Percentiles rank a stretch among this genome's conserved stretches.
These are phyloP conservation scores for Anhinga anhinga DNA, from an alignment of 2,113 vertebrate species.

Conservation along the genomic window DNA sequence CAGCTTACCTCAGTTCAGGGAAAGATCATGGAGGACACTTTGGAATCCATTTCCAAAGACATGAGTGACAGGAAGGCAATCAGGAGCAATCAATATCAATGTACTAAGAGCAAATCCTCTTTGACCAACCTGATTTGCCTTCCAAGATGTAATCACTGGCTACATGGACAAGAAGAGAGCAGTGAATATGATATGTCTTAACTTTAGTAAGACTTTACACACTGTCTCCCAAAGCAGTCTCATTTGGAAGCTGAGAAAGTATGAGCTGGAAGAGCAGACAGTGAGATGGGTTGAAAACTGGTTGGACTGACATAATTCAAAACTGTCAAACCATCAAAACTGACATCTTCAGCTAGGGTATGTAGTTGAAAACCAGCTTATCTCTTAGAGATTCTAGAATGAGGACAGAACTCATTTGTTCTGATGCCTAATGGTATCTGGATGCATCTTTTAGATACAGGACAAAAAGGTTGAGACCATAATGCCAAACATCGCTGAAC, in stretches of 20 bases:
- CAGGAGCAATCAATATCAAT: neutral
- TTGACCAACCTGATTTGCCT: neutral
- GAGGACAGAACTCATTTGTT: neutral
- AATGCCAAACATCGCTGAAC: neutral
- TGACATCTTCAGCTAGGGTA: neutral
- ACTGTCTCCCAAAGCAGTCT: neutral
- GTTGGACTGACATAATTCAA: neutral
- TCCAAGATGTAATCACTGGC: neutral
- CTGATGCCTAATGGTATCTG: neutral
- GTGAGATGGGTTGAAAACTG: neutral
- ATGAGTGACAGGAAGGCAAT: neutral
- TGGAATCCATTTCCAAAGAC: neutral
- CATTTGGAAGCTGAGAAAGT: neutral
- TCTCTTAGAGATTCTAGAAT: neutral
- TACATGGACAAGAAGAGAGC: fast-evolving
- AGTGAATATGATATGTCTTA: neutral
- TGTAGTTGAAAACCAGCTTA: neutral
- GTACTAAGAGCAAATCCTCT: neutral
- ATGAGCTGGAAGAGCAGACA: neutral
- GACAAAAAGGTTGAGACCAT: neutral
- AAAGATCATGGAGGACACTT: neutral
- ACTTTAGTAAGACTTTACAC: neutral
- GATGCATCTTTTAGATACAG: neutral
- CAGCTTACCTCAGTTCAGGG: neutral
- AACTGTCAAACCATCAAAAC: neutral